These are phyloP conservation scores for Abrostola triplasia DNA, from an alignment of 2,888 invertebrate species.

Conservation along the genomic window DNA sequence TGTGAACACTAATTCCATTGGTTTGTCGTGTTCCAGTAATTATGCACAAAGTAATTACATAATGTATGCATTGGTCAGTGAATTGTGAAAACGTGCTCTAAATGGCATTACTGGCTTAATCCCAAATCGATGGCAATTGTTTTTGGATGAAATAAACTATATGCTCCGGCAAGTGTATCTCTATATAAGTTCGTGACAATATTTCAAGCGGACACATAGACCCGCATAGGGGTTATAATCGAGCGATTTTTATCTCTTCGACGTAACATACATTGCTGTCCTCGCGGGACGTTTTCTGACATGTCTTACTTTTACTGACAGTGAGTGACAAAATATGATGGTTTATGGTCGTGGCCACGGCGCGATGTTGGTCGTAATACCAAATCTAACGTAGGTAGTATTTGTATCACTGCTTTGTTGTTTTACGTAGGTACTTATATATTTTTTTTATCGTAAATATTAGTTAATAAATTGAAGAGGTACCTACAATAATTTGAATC, in stretches of 20 bases:
- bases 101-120: constrained; percentile 38
- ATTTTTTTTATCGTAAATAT: no score
- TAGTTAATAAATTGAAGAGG: no score
- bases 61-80: constrained; percentile 41
- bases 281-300: neutral
- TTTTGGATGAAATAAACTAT: constrained; percentile 31
- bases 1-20: constrained; percentile 42
- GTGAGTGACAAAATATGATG: constrained; percentile 1
- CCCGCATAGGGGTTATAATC: neutral
- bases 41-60: constrained; percentile 55
- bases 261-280: neutral
- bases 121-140: constrained; percentile 26
- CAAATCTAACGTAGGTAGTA: neutral
- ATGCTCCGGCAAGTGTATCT: neutral
- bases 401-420: no score
- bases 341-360: neutral
- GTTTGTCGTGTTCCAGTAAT: constrained; percentile 49
- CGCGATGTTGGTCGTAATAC: neutral
- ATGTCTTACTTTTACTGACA: neutral
- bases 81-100: constrained; percentile 34
- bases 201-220: neutral
- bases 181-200: neutral
- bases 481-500: no score
- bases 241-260: constrained; percentile 1
- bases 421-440: no score